Base-by-base conservation (phyloP, 2,888 invertebrate genomes). In the Coleophora flavipennella region DNA sequence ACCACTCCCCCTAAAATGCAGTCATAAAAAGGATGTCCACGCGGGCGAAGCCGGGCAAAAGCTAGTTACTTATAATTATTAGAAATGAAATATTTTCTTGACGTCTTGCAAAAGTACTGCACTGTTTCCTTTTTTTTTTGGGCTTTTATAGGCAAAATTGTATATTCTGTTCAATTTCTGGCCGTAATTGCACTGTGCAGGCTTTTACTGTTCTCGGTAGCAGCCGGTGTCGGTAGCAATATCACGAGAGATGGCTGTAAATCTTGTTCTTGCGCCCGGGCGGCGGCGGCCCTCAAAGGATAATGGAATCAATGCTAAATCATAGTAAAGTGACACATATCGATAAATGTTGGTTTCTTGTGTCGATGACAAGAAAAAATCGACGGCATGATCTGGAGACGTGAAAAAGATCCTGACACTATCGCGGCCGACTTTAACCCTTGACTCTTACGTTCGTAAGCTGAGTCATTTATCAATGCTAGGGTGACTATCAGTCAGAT, bases 401-500 rank as follows among this genome's bases (percentile, higher is more conserved):
- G 60, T 66, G 67, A 70, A 71, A 73, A 66, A 71, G 69, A 70
- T 68, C 57, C 67, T 71, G 71, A 70, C 67, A 55, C 65, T 70
- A 76, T 72, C 70, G 66, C 66, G 57, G 67, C 55, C 59, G 65
- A 61, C 60, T 74, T 74, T 73, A 77, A 79, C 78, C 75, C 72
- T 73, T 79, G 73, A 77, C 76, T 70, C 53, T 52, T n/a, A 61
- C 68, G 70, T 61, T 69, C 67, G 70, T 79, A 70, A 72, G 73
- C 65, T 56, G 62, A 72, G 71, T 76, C 77, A 79, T 80, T 79
- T 79, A 79, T 80, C 75, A 75, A 73, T 60, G 54, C 46, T 51
- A 58, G 62, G 65, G 72, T 73, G 71, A 67, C 79, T 70, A 78
- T 57, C n/a, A n/a, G 20, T 20, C 20, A 20, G 20, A 20, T 20